Percentiles rank a stretch among this genome's conserved stretches.
phyloP scores from a whole-genome alignment of 2,888 invertebrate species.

The Spodoptera picta region DNA sequence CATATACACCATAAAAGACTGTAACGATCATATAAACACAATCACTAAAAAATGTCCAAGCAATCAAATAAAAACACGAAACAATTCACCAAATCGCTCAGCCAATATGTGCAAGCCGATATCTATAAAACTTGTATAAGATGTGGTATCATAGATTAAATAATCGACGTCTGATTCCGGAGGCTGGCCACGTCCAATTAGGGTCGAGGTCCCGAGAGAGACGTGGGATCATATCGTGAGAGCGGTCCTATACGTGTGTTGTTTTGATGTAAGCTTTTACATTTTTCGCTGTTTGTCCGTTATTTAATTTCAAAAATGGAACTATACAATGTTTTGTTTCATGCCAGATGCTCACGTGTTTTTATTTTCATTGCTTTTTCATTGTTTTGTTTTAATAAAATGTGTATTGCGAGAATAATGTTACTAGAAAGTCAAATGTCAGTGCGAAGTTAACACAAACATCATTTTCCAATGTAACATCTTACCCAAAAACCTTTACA shows the following conservation, averaged over 20 bases:
- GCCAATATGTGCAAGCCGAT: conserved; percentile 52
- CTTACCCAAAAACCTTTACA: conserved; percentile 15
- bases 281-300: conserved; percentile 42
- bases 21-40: background rate
- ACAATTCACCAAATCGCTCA: conserved; percentile 45
- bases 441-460: background rate
- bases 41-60: conserved; percentile 9
- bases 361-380: background rate
- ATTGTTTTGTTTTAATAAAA: background rate
- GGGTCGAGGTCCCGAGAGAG: conserved; percentile 73
- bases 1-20: too few species aligned
- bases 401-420: background rate
- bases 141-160: conserved; percentile 77
- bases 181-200: conserved; percentile 84
- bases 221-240: conserved; percentile 71
- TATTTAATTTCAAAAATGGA: conserved; percentile 49
- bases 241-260: conserved; percentile 52
- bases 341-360: background rate
- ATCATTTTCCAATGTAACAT: conserved; percentile 5
- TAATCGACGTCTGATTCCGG: conserved; percentile 75
- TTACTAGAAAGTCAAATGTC: background rate
- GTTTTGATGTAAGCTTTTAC: conserved; percentile 52
- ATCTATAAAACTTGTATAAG: conserved; percentile 58
- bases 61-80: conserved; percentile 35
- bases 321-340: conserved; percentile 13